Conservation (phyloP, 2,113 vertebrate genomes). For the Panthera uncia region DNA sequence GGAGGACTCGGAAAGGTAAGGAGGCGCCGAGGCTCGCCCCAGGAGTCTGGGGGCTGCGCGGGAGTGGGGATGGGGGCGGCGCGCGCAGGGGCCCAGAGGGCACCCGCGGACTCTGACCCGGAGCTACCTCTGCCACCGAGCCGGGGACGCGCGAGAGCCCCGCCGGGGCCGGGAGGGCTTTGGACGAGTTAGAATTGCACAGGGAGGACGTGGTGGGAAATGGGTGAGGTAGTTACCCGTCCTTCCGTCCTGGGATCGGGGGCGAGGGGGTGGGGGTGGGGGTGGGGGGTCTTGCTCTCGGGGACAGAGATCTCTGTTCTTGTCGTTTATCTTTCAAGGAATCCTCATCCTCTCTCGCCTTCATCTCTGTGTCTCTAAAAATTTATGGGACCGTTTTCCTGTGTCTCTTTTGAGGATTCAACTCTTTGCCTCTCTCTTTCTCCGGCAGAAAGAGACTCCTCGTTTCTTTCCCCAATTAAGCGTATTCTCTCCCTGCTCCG, state of each 20-base stretch:
- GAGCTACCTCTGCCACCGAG: neutral
- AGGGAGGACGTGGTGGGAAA: slow-evolving; percentile 80
- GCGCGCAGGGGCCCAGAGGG: neutral
- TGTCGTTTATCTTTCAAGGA: slow-evolving; percentile 64
- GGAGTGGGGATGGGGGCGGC: neutral
- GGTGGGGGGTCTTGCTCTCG: neutral
- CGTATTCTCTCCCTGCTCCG: neutral
- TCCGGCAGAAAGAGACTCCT: neutral
- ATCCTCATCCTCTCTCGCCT: slow-evolving; percentile 42
- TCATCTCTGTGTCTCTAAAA: neutral
- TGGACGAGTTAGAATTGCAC: slow-evolving; percentile 75
- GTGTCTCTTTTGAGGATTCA: neutral
- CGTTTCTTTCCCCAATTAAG: neutral
- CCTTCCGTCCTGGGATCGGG: slow-evolving; percentile 71
- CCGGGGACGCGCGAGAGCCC: neutral
- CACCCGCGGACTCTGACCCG: neutral
- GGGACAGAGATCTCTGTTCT: neutral
- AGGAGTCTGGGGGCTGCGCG: neutral
- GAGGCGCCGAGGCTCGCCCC: slow-evolving; percentile 45
- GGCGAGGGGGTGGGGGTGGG: too few relatives aligned
- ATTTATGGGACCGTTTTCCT: neutral
- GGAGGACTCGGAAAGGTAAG: slow-evolving; percentile 88
- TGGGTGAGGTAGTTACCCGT: slow-evolving; percentile 79
- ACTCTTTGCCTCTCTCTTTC: neutral
- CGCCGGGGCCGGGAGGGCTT: slow-evolving; percentile 56